These are phyloP conservation scores for Myotis yumanensis DNA, from an alignment of 2,113 vertebrate species.

Conservation along the genomic window DNA sequence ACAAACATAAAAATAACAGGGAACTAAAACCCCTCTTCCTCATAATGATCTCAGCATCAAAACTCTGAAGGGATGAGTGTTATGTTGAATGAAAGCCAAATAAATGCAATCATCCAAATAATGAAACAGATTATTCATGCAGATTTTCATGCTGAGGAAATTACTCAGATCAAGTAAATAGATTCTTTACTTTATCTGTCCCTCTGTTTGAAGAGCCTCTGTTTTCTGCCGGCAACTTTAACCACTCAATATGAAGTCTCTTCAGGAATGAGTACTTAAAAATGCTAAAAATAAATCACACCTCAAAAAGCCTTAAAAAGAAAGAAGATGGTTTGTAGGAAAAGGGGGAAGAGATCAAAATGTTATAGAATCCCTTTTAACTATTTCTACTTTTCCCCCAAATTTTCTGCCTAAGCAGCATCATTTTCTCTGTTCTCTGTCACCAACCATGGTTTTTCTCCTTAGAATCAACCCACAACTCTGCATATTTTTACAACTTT, in stretches of 20 bases:
- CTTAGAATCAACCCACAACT: not conserved
- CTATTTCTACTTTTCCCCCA: not conserved
- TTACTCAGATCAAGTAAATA: not conserved
- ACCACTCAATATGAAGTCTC: not conserved
- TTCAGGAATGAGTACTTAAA: not conserved
- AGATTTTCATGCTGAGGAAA: not conserved
- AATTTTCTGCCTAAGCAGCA: not conserved
- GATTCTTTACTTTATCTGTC: not conserved
- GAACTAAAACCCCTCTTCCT: not conserved
- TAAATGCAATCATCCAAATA: not conserved
- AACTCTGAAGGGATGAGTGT: not conserved
- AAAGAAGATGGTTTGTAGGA: not conserved
- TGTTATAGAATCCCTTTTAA: not conserved
- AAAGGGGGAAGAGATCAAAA: not conserved
- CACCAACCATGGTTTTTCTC: not conserved
- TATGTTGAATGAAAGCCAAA: not conserved
- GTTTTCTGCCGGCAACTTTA: not conserved
- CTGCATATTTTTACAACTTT: not conserved
- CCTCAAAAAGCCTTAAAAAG: not conserved
- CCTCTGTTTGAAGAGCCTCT: not conserved
- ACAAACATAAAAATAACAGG: not conserved
- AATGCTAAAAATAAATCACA: slow-evolving; percentile 26
- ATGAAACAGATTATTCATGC: not conserved
- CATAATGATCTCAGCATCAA: not conserved
- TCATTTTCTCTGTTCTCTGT: not conserved